phyloP scores from a whole-genome alignment of 2,888 invertebrate species.

The Mythimna loreyi region DNA sequence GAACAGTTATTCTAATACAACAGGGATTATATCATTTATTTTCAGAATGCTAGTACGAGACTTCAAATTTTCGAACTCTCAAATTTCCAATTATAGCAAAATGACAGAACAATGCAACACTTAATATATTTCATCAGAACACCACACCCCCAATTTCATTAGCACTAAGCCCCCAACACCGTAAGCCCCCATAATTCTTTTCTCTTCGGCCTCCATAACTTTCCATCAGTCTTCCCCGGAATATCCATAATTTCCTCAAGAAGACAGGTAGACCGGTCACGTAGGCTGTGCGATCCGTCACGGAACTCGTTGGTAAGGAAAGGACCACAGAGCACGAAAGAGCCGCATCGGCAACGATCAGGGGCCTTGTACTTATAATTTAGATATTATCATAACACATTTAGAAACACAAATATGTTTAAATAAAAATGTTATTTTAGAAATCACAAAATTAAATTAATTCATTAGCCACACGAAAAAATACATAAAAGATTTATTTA shows the following conservation, averaged over 20 bases:
- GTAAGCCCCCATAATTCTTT: slow-evolving; percentile 33
- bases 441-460: too few relatives aligned
- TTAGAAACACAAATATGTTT: too few relatives aligned
- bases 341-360: background rate
- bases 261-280: slow-evolving; percentile 53
- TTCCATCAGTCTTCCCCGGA: slow-evolving; percentile 30
- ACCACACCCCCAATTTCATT: slow-evolving; percentile 22
- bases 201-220: slow-evolving; percentile 32
- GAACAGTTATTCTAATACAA: background rate
- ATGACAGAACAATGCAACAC: background rate
- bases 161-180: slow-evolving; percentile 2
- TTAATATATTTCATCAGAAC: background rate
- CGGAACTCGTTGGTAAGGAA: slow-evolving; percentile 38
- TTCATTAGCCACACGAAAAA: too few relatives aligned
- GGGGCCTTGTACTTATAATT: too few relatives aligned
- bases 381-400: too few relatives aligned
- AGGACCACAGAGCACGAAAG: background rate
- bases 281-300: slow-evolving; percentile 58
- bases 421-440: too few relatives aligned
- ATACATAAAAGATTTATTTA: too few relatives aligned
- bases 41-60: too few relatives aligned
- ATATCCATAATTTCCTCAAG: slow-evolving; percentile 47
- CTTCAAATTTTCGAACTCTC: too few relatives aligned
- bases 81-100: background rate
- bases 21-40: background rate